These are phyloP conservation scores for Alethe castanea DNA, from an alignment of 2,113 vertebrate genomes.

Conservation along the genomic window DNA sequence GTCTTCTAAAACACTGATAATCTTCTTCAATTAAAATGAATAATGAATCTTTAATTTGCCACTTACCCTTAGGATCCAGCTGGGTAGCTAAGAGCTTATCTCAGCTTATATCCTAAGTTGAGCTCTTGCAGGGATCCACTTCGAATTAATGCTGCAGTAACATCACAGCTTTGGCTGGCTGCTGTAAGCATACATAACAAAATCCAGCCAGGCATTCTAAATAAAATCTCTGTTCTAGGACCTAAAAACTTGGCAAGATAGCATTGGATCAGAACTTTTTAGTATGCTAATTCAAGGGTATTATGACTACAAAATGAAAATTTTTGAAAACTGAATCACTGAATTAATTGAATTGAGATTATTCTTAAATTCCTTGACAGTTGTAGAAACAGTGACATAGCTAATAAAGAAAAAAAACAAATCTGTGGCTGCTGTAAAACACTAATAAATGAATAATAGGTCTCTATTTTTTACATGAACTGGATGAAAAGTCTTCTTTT, in stretches of 20 bases:
- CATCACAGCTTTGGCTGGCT: slow-evolving; percentile 38
- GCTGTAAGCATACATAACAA: slow-evolving; percentile 1
- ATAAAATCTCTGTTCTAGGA: not conserved
- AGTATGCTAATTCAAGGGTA: not conserved
- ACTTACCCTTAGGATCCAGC: slow-evolving; percentile 71
- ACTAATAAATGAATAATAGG: not conserved
- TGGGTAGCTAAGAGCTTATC: slow-evolving; percentile 62
- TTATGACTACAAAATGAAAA: not conserved
- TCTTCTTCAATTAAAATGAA: slow-evolving; percentile 71
- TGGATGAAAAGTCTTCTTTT: not conserved
- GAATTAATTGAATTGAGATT: not conserved
- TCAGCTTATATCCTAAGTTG: slow-evolving; percentile 62
- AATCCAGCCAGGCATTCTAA: not conserved
- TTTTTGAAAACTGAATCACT: not conserved
- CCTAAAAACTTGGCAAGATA: not conserved
- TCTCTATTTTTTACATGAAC: not conserved
- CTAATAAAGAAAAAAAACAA: not conserved
- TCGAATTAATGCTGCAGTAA: slow-evolving; percentile 63
- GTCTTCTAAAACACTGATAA: slow-evolving; percentile 63
- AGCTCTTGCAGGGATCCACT: slow-evolving; percentile 63
- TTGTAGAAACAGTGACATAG: not conserved
- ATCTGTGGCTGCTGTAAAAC: not conserved
- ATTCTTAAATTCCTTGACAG: not conserved
- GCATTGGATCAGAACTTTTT: not conserved
- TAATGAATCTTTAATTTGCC: slow-evolving; percentile 77